Evolutionary conservation across 2,113 vertebrate genomes (phyloP).

Genomic region (Procapra przewalskii): DNA sequence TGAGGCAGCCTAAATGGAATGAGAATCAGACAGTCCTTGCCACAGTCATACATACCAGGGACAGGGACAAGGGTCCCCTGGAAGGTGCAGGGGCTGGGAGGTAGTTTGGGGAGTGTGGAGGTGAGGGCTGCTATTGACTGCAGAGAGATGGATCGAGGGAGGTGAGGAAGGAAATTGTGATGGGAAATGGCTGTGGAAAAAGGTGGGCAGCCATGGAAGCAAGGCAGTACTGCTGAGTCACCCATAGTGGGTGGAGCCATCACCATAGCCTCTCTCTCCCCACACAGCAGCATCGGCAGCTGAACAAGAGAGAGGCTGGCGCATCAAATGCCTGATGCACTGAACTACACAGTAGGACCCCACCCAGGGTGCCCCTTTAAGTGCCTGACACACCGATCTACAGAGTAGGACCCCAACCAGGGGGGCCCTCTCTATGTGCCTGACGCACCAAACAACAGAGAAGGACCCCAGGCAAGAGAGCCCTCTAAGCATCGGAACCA

Average conservation of each 20-base stretch:
- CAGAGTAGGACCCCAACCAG: neutral
- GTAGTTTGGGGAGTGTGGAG: neutral
- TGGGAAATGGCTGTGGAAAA: neutral
- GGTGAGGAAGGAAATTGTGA: neutral
- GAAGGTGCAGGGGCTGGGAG: neutral
- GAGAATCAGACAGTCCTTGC: neutral
- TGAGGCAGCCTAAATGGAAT: neutral
- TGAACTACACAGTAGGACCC: neutral
- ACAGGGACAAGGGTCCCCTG: neutral
- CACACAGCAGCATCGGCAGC: neutral
- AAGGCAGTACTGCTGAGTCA: neutral
- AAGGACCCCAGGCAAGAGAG: neutral
- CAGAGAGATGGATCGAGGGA: neutral
- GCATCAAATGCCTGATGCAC: neutral
- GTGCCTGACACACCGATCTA: rapidly evolving
- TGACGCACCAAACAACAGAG: neutral
- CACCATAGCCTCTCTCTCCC: neutral
- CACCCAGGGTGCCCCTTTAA: neutral
- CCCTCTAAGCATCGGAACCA: neutral
- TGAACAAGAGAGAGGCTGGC: neutral
- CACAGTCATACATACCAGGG: neutral
- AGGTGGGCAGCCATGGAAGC: neutral
- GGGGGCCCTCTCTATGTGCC: neutral
- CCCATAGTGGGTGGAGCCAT: neutral
- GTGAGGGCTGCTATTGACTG: neutral